These are phyloP conservation scores for Formica aserva DNA, from an alignment of 2,888 invertebrate species.

Conservation along the genomic window DNA sequence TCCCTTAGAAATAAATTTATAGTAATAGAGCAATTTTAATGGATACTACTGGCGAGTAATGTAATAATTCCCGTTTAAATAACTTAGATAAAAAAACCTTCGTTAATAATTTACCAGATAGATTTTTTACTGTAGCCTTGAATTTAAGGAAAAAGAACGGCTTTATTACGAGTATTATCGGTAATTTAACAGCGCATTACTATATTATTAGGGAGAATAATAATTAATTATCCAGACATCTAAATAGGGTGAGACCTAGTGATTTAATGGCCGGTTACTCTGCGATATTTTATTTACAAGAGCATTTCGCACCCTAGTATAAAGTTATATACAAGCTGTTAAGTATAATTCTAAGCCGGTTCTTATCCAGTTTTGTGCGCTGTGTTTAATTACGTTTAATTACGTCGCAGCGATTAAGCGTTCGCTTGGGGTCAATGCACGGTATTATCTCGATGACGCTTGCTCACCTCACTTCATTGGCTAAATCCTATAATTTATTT, in stretches of 20 bases:
- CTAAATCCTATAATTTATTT: conserved; percentile 77
- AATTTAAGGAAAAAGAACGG: not conserved
- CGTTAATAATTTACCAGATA: conserved; percentile 10
- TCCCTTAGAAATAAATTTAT: not conserved
- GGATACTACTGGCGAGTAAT: not conserved
- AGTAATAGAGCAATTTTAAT: conserved; percentile 9
- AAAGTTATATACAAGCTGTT: conserved; percentile 3
- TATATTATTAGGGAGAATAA: not conserved
- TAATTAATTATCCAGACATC: not conserved
- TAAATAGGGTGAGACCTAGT: not conserved
- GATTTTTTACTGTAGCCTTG: not conserved
- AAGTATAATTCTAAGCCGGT: conserved; percentile 42
- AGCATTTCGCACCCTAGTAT: conserved; percentile 3
- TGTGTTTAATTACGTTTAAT: conserved; percentile 39
- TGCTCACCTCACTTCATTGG: conserved; percentile 61
- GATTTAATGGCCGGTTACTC: not conserved
- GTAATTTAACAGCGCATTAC: conserved; percentile 18
- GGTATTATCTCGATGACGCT: conserved; percentile 73
- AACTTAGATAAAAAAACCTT: not conserved
- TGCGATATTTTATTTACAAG: not conserved
- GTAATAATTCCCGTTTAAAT: not conserved
- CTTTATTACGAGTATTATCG: not conserved
- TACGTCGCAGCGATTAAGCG: conserved; percentile 36
- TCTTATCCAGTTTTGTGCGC: conserved; percentile 14
- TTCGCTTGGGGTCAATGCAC: conserved; percentile 74